These are phyloP conservation scores for Eudasyphora cyanicolor DNA, from an alignment of 2,888 invertebrate species.

Conservation along the genomic window DNA sequence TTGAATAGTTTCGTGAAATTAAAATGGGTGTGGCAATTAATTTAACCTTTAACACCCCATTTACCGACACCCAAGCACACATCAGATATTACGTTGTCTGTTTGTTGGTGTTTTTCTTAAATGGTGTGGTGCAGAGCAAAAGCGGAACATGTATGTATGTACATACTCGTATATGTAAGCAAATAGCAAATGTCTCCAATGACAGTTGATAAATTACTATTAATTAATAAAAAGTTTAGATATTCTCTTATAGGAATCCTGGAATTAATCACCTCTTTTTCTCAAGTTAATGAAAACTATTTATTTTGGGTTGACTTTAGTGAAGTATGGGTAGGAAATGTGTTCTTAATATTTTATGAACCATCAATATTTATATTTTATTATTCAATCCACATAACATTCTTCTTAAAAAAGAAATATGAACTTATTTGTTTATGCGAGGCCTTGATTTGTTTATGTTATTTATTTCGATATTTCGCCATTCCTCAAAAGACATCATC, in stretches of 20 bases:
- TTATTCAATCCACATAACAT: too few species aligned
- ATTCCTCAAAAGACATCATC: too few species aligned
- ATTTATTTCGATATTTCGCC: too few species aligned
- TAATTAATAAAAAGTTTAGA: slow-evolving; percentile 9
- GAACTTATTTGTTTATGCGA: too few species aligned
- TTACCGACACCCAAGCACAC: background rate
- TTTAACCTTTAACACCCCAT: slow-evolving; percentile 44
- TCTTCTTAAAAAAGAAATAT: too few species aligned
- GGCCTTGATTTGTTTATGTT: too few species aligned
- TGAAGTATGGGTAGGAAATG: too few species aligned
- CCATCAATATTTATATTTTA: too few species aligned
- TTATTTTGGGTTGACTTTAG: slow-evolving; percentile 4
- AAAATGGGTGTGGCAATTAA: slow-evolving; percentile 43
- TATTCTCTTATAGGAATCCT: background rate
- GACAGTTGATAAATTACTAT: slow-evolving; percentile 44
- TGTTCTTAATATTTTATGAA: too few species aligned
- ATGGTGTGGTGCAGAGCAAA: background rate
- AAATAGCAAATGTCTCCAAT: slow-evolving; percentile 4
- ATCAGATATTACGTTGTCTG: background rate
- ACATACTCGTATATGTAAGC: background rate
- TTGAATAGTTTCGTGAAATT: slow-evolving; percentile 28
- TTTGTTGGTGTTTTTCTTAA: background rate
- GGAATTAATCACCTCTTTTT: background rate
- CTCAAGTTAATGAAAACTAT: background rate
- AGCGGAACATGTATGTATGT: background rate